Percentiles rank a stretch among this genome's conserved stretches.
Conservation (phyloP, 1,140 invertebrate genomes). For the Drosophila insularis region DNA sequence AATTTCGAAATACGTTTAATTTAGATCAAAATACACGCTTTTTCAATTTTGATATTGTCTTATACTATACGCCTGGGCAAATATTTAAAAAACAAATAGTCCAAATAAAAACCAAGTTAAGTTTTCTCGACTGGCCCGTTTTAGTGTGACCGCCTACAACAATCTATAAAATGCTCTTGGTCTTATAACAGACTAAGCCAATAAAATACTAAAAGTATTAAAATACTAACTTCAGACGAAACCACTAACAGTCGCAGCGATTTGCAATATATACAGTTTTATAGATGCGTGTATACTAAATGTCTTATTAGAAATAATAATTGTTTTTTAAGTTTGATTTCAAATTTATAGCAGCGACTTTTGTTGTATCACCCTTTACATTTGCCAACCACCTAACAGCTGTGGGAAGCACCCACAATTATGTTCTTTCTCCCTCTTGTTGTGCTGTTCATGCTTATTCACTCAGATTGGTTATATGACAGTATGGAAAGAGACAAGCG, state of each 20-base stretch:
- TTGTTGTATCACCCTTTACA: no score
- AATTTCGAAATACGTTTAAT: constrained; percentile 15
- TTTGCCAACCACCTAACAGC: no score
- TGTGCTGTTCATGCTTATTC: background rate
- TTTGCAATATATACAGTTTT: no score
- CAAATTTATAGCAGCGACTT: no score
- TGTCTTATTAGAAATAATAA: no score
- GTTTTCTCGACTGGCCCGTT: constrained; percentile 2
- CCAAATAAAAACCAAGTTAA: constrained; percentile 5
- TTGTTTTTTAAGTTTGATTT: no score
- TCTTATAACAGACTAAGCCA: background rate
- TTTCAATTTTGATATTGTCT: constrained; percentile 20
- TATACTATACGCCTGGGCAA: constrained; percentile 20
- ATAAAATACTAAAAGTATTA: background rate
- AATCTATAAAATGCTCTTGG: background rate
- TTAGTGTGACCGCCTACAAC: background rate
- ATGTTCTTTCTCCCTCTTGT: background rate
- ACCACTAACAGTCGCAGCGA: no score
- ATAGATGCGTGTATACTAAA: no score
- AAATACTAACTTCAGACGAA: no score
- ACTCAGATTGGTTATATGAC: background rate
- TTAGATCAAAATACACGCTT: constrained; percentile 15
- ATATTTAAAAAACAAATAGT: constrained; percentile 36
- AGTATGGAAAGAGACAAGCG: background rate
- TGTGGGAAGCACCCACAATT: no score